phyloP scores from a whole-genome alignment of 2,888 invertebrate genomes.

The Labia minor region DNA sequence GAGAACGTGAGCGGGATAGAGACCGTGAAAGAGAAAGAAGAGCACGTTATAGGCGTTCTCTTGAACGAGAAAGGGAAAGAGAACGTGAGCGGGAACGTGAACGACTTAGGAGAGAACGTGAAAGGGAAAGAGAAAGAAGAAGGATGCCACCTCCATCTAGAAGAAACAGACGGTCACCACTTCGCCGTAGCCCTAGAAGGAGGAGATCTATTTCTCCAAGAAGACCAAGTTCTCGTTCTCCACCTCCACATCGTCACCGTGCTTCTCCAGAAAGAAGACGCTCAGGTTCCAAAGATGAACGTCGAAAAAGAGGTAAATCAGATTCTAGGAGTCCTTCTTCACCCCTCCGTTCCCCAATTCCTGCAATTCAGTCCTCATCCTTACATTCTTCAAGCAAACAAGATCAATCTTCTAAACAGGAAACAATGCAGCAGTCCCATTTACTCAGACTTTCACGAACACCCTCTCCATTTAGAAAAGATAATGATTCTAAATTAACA shows the following conservation, averaged over 20 bases:
- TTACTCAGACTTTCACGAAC: conserved; percentile 72
- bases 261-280: not conserved
- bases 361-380: conserved; percentile 21
- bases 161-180: conserved; percentile 28
- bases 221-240: not conserved
- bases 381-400: not conserved
- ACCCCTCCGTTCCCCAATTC: conserved; percentile 31
- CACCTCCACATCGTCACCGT: not conserved
- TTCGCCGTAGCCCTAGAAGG: conserved; percentile 25
- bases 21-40: conserved; percentile 25
- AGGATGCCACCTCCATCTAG: conserved; percentile 37
- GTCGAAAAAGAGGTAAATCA: conserved; percentile 14
- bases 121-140: conserved; percentile 37
- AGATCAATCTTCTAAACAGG: not conserved
- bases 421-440: conserved; percentile 21
- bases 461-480: conserved; percentile 72
- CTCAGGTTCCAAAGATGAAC: not conserved
- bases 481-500: conserved; percentile 38
- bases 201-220: conserved; percentile 21
- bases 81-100: conserved; percentile 26
- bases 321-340: conserved; percentile 13
- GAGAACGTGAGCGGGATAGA: conserved; percentile 18
- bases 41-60: conserved; percentile 39
- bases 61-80: conserved; percentile 37
- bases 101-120: conserved; percentile 28